Percentiles rank a stretch among this genome's conserved stretches.
Conservation (phyloP, 2,888 invertebrate genomes). For the Eurois occulta region DNA sequence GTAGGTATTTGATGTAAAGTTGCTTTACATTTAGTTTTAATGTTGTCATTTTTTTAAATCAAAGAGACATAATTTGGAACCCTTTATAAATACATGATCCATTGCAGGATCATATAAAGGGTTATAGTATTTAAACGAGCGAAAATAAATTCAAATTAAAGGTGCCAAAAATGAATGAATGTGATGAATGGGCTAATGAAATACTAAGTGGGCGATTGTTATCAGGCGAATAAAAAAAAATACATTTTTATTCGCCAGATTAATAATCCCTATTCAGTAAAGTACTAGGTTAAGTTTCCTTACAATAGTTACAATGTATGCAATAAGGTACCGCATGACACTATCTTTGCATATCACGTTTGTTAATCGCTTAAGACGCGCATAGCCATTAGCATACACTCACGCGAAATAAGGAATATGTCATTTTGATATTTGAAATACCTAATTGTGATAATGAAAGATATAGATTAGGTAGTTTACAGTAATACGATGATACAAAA, state of each 20-base stretch:
- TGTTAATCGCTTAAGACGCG: slow-evolving; percentile 11
- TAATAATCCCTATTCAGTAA: no score
- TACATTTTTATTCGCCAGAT: no score
- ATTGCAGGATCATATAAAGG: not conserved
- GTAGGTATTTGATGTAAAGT: not conserved
- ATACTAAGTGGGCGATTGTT: no score
- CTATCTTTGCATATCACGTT: slow-evolving; percentile 6
- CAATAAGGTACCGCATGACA: not conserved
- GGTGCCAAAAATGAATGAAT: no score
- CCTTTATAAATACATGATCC: no score
- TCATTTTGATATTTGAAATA: slow-evolving; percentile 14
- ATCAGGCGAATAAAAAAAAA: no score
- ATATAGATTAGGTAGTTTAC: slow-evolving; percentile 24
- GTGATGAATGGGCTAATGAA: no score
- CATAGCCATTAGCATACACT: slow-evolving; percentile 12
- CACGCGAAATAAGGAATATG: slow-evolving; percentile 7
- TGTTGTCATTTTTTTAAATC: not conserved
- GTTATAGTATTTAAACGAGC: no score
- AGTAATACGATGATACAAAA: slow-evolving; percentile 11
- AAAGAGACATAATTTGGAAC: not conserved
- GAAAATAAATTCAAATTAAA: no score
- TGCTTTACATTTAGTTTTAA: not conserved
- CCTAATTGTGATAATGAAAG: slow-evolving; percentile 4
- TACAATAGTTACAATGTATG: not conserved
- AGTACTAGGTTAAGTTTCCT: not conserved